Percentiles rank a stretch among this genome's conserved stretches.
These are phyloP conservation scores for Furnarius figulus DNA, from an alignment of 2,113 vertebrate species.

Conservation along the genomic window DNA sequence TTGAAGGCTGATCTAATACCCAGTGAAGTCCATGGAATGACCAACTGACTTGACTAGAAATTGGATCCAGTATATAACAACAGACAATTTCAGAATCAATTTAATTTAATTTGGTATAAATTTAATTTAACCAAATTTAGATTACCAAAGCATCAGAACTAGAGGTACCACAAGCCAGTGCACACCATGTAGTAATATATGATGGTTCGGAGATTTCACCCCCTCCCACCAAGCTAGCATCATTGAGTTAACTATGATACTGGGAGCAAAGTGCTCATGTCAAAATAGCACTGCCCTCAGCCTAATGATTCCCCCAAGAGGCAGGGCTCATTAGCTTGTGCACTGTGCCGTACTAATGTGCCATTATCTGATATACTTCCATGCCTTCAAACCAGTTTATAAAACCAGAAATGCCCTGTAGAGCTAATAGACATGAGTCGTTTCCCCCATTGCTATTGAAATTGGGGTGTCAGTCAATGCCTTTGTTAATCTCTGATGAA, in stretches of 20 bases:
- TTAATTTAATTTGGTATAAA: background rate
- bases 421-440: background rate
- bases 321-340: constrained; percentile 33
- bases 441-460: background rate
- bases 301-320: constrained; percentile 20
- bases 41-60: background rate
- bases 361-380: background rate
- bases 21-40: background rate
- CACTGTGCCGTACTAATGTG: constrained; percentile 17
- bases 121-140: background rate
- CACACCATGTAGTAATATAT: background rate
- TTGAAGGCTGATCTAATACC: background rate
- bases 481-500: background rate
- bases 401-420: background rate
- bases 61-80: background rate
- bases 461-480: background rate
- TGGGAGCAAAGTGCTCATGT: background rate
- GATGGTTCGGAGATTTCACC: background rate
- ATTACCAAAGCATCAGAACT: background rate
- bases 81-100: background rate
- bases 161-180: background rate
- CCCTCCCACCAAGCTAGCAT: background rate
- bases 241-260: background rate
- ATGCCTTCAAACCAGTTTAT: background rate
- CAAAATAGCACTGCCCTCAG: constrained; percentile 27